Base-by-base conservation (phyloP, 1,140 invertebrate species). In the Ericerus pela region DNA sequence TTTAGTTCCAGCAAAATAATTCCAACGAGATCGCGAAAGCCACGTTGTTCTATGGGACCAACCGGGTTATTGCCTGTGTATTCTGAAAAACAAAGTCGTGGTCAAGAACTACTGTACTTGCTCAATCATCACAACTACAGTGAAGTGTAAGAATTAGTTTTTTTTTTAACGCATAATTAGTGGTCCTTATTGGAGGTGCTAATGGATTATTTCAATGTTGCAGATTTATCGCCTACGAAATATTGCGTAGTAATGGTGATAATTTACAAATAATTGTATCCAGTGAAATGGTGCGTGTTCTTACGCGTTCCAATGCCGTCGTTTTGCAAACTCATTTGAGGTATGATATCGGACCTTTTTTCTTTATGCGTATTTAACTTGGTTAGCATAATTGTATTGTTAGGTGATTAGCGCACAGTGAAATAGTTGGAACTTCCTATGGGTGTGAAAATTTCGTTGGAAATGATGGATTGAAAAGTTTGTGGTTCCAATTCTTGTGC, bases 1-100 rank as follows among this genome's bases (percentile, higher is more conserved):
- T 66, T 57, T 59, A 79, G 75, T 67, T 78, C 76, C 11, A 79
- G 77, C 64, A 76, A 79, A 54, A 74, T 76, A 59, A 76, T 81
- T 58, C 84, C 85, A 28, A 75, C 74, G 52, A 73, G 83, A 14
- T 76, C 80, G 43, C 72, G 90, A 47, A 72, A 78, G 37, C 82
- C 88, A 6, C 76, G 91, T 55, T 84, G 85, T 58, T 82, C 83
- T 24, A 77, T 81, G 58, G 88, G 89, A 29, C 79, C 84, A 11
- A 86, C 86, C 1, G 89, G 88, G 16, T 72, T 95, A 29, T 66
- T 97, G 31, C 87, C 88, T 1, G 70, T 77, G 0, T 96, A 88
- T 71, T 83, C 80, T 60, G 69, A 72, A 27, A 76, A 78, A 47
- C 82, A 91, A 65, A 84, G 87, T 22, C 74, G 79, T 58, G 88